Conservation (phyloP, 2,113 vertebrate genomes). For the Gnathonemus longibarbis region DNA sequence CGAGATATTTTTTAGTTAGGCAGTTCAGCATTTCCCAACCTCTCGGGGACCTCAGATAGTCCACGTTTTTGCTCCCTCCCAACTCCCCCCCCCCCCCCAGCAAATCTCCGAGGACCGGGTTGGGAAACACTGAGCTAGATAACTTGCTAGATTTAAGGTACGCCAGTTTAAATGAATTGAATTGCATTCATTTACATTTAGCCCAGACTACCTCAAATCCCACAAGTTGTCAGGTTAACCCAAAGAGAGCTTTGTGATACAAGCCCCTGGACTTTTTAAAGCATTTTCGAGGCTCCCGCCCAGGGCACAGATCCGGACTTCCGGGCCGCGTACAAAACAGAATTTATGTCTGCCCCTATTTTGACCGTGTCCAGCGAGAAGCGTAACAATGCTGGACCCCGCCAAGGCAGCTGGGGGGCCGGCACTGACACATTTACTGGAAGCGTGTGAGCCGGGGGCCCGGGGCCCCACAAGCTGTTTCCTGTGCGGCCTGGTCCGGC, state of each 20-base stretch:
- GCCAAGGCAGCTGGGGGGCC: neutral
- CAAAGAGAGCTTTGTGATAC: neutral
- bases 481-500: slow-evolving; percentile 69
- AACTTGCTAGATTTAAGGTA: neutral
- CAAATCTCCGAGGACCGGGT: too few species aligned
- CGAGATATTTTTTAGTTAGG: neutral
- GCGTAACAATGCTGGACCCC: neutral
- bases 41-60: neutral
- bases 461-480: slow-evolving; percentile 80
- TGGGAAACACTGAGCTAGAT: neutral
- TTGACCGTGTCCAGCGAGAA: neutral
- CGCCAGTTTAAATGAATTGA: neutral
- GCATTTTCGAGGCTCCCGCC: neutral
- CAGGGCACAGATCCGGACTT: neutral
- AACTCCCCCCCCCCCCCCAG: neutral
- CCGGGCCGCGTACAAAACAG: neutral
- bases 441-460: slow-evolving; percentile 42
- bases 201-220: neutral
- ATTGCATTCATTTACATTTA: neutral
- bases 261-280: neutral
- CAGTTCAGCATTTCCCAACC: neutral
- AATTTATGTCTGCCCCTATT: neutral
- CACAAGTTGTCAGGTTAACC: neutral
- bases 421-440: slow-evolving; percentile 55
- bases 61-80: neutral